These are phyloP conservation scores for Anseranas semipalmata DNA, from an alignment of 2,113 vertebrate genomes.

Conservation along the genomic window DNA sequence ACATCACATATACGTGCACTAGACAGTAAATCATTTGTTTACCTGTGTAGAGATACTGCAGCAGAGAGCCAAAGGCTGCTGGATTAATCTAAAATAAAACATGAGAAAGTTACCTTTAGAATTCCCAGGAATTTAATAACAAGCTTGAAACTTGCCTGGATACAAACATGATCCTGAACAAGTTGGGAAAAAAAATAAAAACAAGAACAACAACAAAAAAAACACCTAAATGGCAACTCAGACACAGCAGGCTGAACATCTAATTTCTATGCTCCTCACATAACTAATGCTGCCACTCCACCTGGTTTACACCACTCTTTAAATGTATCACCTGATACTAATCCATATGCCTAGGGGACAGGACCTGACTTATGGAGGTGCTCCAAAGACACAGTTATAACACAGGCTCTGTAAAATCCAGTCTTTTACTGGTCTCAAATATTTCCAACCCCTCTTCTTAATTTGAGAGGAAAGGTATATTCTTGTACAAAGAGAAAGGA, in stretches of 20 bases:
- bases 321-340: background rate
- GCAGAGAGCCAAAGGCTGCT: slow-evolving; percentile 89
- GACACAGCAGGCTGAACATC: background rate
- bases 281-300: background rate
- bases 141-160: background rate
- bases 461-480: background rate
- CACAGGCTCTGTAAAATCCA: background rate
- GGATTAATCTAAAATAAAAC: slow-evolving; percentile 87
- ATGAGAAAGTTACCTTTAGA: background rate
- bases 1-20: rapidly evolving
- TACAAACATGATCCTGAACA: background rate
- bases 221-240: background rate
- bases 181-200: background rate
- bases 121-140: background rate
- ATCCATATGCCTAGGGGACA: background rate
- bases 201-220: background rate
- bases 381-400: background rate
- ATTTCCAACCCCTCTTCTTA: background rate
- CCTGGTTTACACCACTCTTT: background rate
- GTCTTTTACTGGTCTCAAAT: background rate
- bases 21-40: background rate
- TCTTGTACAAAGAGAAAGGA: background rate
- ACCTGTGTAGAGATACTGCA: slow-evolving; percentile 98
- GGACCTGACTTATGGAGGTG: background rate
- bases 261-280: background rate